phyloP scores from a whole-genome alignment of 1,140 invertebrate genomes.

The Wasmannia auropunctata region DNA sequence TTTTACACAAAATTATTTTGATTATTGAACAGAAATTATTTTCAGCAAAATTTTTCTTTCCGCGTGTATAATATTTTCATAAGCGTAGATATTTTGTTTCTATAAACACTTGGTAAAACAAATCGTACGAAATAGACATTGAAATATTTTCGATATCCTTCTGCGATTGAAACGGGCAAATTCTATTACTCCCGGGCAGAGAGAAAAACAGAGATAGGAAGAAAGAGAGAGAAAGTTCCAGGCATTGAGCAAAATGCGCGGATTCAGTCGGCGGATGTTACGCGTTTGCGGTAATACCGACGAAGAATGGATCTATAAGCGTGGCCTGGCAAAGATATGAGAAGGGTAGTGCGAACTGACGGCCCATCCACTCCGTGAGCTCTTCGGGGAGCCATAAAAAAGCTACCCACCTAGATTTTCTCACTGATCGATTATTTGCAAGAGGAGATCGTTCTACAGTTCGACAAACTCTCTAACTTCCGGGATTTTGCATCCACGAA shows the following conservation, averaged over 20 bases:
- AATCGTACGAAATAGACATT: slow-evolving; percentile 1
- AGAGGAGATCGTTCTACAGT: background rate
- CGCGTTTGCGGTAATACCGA: slow-evolving; percentile 58
- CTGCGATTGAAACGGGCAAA: slow-evolving; percentile 8
- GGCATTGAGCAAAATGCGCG: slow-evolving; percentile 30
- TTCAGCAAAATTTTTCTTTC: too few species aligned
- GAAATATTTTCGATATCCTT: slow-evolving; percentile 2
- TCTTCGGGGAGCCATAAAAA: slow-evolving; percentile 70
- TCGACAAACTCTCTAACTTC: slow-evolving; percentile 27
- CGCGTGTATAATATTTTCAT: too few species aligned
- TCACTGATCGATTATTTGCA: slow-evolving; percentile 63
- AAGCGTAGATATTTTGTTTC: background rate
- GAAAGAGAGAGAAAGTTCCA: background rate
- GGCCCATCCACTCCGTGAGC: slow-evolving; percentile 51
- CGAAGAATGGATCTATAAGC: slow-evolving; percentile 52
- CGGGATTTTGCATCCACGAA: slow-evolving; percentile 6
- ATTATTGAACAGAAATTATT: too few species aligned
- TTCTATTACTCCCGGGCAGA: slow-evolving; percentile 27
- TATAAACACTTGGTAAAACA: background rate
- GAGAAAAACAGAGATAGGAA: background rate
- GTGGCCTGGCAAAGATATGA: slow-evolving; percentile 50
- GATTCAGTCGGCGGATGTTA: slow-evolving; percentile 41
- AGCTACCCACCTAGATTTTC: slow-evolving; percentile 66
- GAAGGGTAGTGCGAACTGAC: slow-evolving; percentile 53
- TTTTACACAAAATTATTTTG: too few species aligned